phyloP scores from a whole-genome alignment of 2,888 invertebrate species.

The Nycteola revayana region DNA sequence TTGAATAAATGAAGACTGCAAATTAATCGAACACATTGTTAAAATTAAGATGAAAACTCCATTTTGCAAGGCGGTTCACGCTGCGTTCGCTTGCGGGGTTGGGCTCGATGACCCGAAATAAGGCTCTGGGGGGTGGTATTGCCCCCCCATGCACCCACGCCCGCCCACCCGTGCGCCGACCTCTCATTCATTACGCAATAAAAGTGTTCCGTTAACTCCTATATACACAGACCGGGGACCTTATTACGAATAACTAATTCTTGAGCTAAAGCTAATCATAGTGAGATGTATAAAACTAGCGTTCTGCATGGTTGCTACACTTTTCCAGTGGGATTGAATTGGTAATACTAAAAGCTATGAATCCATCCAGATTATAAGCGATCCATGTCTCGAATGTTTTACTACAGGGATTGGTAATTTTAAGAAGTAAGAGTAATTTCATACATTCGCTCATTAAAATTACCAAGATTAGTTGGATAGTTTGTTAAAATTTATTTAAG shows the following conservation, averaged over 20 bases:
- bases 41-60: conserved; percentile 71
- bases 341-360: no score
- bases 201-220: conserved; percentile 66
- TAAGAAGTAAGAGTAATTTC: no score
- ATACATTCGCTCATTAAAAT: no score
- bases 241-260: conserved; percentile 21
- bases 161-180: conserved; percentile 63
- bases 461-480: no score
- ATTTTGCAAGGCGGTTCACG: conserved; percentile 68
- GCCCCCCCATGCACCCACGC: conserved; percentile 45
- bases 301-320: no score
- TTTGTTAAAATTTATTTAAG: no score
- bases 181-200: conserved; percentile 81
- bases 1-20: not conserved
- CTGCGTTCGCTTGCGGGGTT: conserved; percentile 66
- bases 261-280: not conserved
- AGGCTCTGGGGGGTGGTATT: conserved; percentile 68
- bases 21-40: conserved; percentile 47
- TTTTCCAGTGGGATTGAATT: no score
- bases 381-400: no score
- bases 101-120: conserved; percentile 81
- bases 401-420: no score
- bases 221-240: conserved; percentile 35
- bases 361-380: no score
- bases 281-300: no score